A percentile compares a stretch with the other conserved stretches of the same genome.
phyloP scores from a whole-genome alignment of 2,113 vertebrate species.

The Periophthalmus modestus region DNA sequence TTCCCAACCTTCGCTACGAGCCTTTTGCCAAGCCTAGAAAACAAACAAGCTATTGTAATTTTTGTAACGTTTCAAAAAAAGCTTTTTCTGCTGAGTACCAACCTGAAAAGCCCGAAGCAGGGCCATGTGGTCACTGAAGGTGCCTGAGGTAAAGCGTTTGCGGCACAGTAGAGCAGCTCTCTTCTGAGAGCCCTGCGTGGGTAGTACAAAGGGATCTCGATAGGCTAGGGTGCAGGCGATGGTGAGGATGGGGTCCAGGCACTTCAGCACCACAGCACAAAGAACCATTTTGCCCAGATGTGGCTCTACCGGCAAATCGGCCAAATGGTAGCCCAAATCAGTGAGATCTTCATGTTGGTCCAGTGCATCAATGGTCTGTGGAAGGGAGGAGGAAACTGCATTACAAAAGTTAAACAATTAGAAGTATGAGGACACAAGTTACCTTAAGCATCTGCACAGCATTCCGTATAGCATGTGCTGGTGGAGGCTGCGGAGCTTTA shows the following conservation, averaged over 20 bases:
- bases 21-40: conserved; percentile 92
- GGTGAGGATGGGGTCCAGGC: conserved; percentile 94
- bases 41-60: not conserved
- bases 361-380: conserved; percentile 92
- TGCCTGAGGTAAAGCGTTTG: conserved; percentile 84
- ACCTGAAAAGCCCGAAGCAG: conserved; percentile 96
- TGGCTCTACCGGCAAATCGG: conserved; percentile 91
- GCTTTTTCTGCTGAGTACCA: not conserved
- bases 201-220: conserved; percentile 90
- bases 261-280: conserved; percentile 89
- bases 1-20: conserved; percentile 90
- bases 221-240: conserved; percentile 92
- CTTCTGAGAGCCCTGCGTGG: conserved; percentile 85
- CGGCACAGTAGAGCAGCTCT: conserved; percentile 85
- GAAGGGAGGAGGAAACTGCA: conserved; percentile 1
- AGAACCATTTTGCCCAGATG: conserved; percentile 98
- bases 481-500: conserved; percentile 93
- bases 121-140: conserved; percentile 96
- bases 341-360: conserved; percentile 91
- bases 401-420: not conserved
- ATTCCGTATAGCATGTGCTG: conserved; percentile 83
- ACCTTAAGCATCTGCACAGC: conserved; percentile 95
- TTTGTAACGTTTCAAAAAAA: not conserved
- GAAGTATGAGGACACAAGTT: not conserved
- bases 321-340: conserved; percentile 90